phyloP scores from a whole-genome alignment of 2,797 vertebrate species.

The Prunella strophiata region DNA sequence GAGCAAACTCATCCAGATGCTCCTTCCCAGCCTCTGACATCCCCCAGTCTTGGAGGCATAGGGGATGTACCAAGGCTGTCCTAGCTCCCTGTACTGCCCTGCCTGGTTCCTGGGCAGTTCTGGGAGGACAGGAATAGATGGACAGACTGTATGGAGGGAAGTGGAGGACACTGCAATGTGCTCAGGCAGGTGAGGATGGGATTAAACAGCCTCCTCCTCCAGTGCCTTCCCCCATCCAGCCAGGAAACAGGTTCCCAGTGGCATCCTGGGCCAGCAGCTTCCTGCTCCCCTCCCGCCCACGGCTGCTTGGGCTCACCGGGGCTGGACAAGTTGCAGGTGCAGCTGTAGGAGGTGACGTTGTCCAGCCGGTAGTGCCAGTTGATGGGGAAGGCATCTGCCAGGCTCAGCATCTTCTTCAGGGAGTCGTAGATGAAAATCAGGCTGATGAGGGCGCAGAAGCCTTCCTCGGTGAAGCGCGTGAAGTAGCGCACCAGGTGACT shows the following conservation, averaged over 20 bases:
- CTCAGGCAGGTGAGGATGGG: background rate
- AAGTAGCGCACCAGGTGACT: constrained; percentile 81
- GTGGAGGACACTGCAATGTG: background rate
- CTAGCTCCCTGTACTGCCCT: background rate
- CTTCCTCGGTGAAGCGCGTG: constrained; percentile 83
- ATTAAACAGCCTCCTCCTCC: background rate
- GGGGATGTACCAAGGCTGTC: background rate
- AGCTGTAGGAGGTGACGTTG: constrained; percentile 68
- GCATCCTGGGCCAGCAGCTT: background rate
- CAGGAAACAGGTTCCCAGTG: background rate
- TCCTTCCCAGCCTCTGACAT: background rate
- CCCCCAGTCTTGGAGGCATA: accelerated
- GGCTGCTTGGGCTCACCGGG: constrained; percentile 4
- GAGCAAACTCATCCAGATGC: background rate
- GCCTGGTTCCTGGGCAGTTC: background rate
- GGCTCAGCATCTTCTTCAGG: constrained; percentile 79
- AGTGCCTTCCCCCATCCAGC: background rate
- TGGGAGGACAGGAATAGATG: background rate
- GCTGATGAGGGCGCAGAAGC: constrained; percentile 83
- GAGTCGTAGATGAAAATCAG: constrained; percentile 84
- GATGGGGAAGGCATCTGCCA: constrained; percentile 77
- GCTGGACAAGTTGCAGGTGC: constrained; percentile 65
- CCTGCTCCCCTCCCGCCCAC: background rate
- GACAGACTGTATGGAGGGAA: background rate
- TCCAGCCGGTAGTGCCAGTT: constrained; percentile 71